Evolutionary conservation across 2,888 invertebrate genomes (phyloP), one percentile per base, ranked within the genome.

Genomic region (Helicoverpa assulta): DNA sequence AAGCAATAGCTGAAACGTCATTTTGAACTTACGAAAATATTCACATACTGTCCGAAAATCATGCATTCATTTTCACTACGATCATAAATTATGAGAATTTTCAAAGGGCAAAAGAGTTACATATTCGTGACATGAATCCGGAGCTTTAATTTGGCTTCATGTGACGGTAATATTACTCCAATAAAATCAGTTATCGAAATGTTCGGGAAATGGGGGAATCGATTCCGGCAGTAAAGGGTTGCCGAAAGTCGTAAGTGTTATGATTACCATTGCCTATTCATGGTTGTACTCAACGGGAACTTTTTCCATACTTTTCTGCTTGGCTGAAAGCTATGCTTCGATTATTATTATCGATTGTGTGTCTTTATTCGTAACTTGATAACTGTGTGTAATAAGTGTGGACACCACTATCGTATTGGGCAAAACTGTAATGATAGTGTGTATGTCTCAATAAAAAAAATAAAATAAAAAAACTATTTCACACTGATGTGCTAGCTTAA

Each of bases 171-270:
- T 70, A 56, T 59, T 58, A 70, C 43, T 57, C 63, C 8, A 78
- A 69, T 75, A 56, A 75, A 75, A 51, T 69, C 80, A 50, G 59
- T 60, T 80, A 80, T 54, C 56, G 62, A 70, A 63, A 70, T 53
- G 52, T 65, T 76, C 59, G 70, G 47, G 57, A 52, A 79, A 75
- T 8, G 60, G 12, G 2, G n/a, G 33, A 70, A 75, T 70, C 64
- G 70, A 70, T 76, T 76, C 33, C 55, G 54, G 21, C 18, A 56
- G 26, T 51, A 18, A 29, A 62, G 53, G 14, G 55, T 43, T 14
- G 8, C 3, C 21, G 61, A 68, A 54, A 40, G n/a, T 73, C 70
- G 21, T 59, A 58, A 69, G 58, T 62, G 65, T 79, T 62, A 79
- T 61, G 64, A 75, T 69, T 70, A 73, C 60, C 73, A 66, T 74